Base-by-base conservation (phyloP, 1,140 invertebrate genomes). In the Drosophila aff. region DNA sequence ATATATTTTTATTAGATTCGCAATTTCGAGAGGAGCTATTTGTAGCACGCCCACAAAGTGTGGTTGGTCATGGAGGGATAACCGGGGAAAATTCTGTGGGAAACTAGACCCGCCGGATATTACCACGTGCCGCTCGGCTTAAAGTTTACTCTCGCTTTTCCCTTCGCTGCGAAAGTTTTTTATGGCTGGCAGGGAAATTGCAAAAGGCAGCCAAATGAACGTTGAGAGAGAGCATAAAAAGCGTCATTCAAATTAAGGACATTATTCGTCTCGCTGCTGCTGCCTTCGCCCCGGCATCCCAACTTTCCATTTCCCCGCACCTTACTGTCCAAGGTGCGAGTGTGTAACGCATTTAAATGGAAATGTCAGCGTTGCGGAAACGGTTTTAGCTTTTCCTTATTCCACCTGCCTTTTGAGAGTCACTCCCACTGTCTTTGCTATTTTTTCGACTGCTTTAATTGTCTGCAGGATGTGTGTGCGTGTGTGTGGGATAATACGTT, bases 231-330 rank as follows among this genome's bases (percentile, higher is more conserved):
- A 71, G 57, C 83, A 89, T 86, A 80, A 86, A 87, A 84, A 64
- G 72, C 81, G 84, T 68, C 81, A 89, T 87, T 89, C 73, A 87
- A 87, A 87, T 87, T 81, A 87, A 81, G 82, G 73, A 82, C 77
- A 78, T 87, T 84, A 81, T 77, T 82, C 50, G 26, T 53, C 23
- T 43, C 31, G 18, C 49, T 31, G 47, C 47, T 26, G 47, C 26
- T 15, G n/a, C 5, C 47, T 8, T 33, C 43, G 38, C 13, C 23
- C 40, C 40, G 7, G 16, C 40, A 41, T 41, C 18, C 6, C 57
- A 23, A 28, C 18, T 65, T 18, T 44, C 21, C 47, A 11, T 40
- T 53, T 43, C 18, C 23, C 33, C 31, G 33, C 40, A 18, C 21
- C 26, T 57, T 31, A 63, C 46, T 49, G 62, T 46, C 13, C 43